Conservation (phyloP, 2,113 vertebrate species). For the Apteryx owenii region DNA sequence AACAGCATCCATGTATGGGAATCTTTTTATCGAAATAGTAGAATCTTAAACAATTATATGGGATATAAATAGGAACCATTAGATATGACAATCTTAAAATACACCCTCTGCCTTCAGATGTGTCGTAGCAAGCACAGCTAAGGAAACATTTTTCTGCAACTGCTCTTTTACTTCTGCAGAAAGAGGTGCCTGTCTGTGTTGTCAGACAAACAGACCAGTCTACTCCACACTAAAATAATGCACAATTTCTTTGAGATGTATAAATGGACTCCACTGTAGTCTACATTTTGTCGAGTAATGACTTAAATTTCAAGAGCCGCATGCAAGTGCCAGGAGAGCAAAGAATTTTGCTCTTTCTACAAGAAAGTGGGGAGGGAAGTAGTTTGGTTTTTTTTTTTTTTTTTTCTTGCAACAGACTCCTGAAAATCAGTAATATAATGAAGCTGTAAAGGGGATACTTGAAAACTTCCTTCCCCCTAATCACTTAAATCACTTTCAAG, state of each 20-base stretch:
- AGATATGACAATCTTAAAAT: neutral
- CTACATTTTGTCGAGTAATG: neutral
- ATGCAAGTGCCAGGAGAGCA: neutral
- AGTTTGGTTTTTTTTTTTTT: no score
- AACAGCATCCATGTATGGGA: neutral
- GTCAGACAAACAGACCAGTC: neutral
- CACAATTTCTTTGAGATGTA: neutral
- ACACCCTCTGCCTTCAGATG: neutral
- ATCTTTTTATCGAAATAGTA: neutral
- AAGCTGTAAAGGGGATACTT: neutral
- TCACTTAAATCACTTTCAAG: neutral
- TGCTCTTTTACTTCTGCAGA: slow-evolving; percentile 13
- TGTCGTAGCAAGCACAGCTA: neutral
- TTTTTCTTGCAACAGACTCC: no score
- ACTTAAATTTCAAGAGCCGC: neutral
- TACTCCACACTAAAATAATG: neutral
- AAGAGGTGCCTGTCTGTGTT: slow-evolving; percentile 20
- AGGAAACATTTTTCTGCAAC: neutral
- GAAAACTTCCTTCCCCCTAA: neutral
- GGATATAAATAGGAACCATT: slow-evolving; percentile 17
- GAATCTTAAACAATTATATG: neutral
- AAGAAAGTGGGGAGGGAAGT: neutral
- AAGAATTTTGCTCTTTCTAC: neutral
- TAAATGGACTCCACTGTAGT: neutral
- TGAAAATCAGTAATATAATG: neutral